phyloP scores from a whole-genome alignment of 2,888 invertebrate species.

The Endomychus coccineus region DNA sequence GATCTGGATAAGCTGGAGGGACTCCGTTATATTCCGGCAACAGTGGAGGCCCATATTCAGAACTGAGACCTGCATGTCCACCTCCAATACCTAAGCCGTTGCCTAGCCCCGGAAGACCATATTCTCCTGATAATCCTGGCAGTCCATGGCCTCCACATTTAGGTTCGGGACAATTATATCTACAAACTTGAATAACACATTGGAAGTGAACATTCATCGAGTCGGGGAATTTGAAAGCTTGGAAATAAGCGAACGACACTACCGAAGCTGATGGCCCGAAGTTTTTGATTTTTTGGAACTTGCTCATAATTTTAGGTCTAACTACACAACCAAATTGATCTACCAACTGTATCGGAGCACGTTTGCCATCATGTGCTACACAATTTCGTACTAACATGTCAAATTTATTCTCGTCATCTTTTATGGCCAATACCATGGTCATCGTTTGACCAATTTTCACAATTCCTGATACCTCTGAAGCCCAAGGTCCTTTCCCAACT shows the following conservation, averaged over 20 bases:
- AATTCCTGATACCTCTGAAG: constrained; percentile 92
- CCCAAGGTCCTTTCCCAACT: constrained; percentile 94
- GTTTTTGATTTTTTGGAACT: constrained; percentile 93
- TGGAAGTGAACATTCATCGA: constrained; percentile 97
- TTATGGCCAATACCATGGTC: constrained; percentile 94
- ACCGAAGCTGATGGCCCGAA: constrained; percentile 91
- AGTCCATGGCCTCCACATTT: constrained; percentile 65
- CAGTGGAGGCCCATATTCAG: constrained; percentile 68
- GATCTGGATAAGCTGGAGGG: constrained; percentile 79
- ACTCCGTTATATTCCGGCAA: constrained; percentile 62
- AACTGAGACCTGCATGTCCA: constrained; percentile 40
- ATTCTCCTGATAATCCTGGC: constrained; percentile 54
- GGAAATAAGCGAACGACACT: constrained; percentile 92
- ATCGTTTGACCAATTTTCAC: constrained; percentile 94
- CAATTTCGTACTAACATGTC: constrained; percentile 93
- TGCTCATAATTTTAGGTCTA: constrained; percentile 89
- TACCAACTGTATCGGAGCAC: constrained; percentile 86
- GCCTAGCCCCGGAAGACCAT: constrained; percentile 53
- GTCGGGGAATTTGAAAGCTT: constrained; percentile 94
- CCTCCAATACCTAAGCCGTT: constrained; percentile 37
- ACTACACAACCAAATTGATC: constrained; percentile 92
- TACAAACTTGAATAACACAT: constrained; percentile 90
- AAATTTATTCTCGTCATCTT: constrained; percentile 93
- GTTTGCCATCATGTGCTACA: constrained; percentile 89
- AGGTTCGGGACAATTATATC: constrained; percentile 88